Conservation (phyloP, 2,113 vertebrate genomes). For the Trachemys scripta region DNA sequence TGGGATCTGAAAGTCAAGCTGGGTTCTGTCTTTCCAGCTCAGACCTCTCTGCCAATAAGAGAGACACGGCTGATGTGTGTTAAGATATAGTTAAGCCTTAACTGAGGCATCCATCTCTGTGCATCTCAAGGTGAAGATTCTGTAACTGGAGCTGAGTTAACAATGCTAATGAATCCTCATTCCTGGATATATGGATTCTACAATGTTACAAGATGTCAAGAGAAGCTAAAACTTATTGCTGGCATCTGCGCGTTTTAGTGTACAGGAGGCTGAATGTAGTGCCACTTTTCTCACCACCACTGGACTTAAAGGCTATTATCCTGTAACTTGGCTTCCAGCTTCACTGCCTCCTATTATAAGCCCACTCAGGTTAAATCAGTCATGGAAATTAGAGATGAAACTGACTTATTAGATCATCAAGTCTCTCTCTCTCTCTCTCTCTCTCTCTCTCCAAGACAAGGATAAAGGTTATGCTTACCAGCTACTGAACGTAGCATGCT, state of each 20-base stretch:
- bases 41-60: fast-evolving
- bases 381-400: background rate
- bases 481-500: background rate
- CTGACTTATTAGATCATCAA: background rate
- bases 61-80: fast-evolving
- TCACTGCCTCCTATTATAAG: background rate
- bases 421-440: background rate
- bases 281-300: background rate
- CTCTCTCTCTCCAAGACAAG: background rate
- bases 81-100: background rate
- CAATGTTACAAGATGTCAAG: background rate
- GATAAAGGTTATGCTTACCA: background rate
- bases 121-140: background rate
- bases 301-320: fast-evolving
- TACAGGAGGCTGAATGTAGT: fast-evolving
- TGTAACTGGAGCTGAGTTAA: fast-evolving
- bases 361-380: background rate
- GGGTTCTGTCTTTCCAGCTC: background rate
- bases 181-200: slow-evolving; percentile 11
- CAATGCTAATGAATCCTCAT: background rate
- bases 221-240: background rate
- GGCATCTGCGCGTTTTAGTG: background rate
- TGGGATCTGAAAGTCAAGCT: background rate
- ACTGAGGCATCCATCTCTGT: background rate
- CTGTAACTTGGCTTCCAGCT: background rate